Evolutionary conservation across 2,113 vertebrate species (phyloP).

Genomic region (Ophthalmotilapia sp.): DNA sequence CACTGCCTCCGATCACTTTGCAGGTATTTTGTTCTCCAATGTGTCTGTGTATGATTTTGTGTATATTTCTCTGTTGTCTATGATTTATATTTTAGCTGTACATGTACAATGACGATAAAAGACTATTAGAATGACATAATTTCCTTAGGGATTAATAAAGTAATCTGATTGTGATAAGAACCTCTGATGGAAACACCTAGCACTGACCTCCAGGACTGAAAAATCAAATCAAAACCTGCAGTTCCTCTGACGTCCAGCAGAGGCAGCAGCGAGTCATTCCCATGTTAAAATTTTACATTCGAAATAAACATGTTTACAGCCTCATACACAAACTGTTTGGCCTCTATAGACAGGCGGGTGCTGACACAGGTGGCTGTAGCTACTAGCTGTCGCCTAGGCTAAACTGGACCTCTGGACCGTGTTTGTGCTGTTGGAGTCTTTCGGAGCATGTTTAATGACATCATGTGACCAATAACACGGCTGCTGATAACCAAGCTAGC

Average conservation of each 20-base stretch:
- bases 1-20: neutral
- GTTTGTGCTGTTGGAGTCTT: neutral
- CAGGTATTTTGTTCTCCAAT: neutral
- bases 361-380: neutral
- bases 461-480: neutral
- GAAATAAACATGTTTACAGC: neutral
- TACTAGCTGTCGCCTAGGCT: neutral
- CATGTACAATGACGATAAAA: neutral
- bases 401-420: neutral
- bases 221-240: neutral
- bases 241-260: neutral
- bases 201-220: neutral
- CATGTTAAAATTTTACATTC: neutral
- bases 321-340: neutral
- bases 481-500: neutral
- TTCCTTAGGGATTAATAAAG: neutral
- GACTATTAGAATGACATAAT: neutral
- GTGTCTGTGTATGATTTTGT: neutral
- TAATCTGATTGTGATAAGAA: neutral
- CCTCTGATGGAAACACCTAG: neutral
- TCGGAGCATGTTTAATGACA: neutral
- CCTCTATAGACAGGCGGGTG: neutral
- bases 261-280: neutral
- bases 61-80: neutral
- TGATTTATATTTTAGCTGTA: neutral